A percentile compares a stretch with the other conserved stretches of the same genome.
Conservation (phyloP, 2,888 invertebrate genomes). For the Agrotis segetum region DNA sequence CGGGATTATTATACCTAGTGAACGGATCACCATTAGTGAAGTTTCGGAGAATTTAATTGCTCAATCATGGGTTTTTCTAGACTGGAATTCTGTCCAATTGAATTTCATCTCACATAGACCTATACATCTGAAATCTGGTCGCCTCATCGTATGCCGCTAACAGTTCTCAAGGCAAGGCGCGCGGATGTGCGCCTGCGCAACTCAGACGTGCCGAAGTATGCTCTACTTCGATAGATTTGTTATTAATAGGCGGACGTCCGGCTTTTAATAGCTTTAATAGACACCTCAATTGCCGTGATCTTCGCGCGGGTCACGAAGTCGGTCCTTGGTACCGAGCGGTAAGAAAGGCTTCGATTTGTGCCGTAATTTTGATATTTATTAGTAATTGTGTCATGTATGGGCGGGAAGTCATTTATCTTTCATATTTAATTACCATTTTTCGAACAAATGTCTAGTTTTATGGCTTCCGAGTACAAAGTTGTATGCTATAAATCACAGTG, state of each 20-base stretch:
- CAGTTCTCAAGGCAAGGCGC: slow-evolving; percentile 71
- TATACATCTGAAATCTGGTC: slow-evolving; percentile 51
- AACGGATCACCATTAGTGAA: not conserved
- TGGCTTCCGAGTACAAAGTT: slow-evolving; percentile 19
- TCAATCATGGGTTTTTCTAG: not conserved
- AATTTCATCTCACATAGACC: slow-evolving; percentile 35
- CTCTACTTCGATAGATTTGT: slow-evolving; percentile 64
- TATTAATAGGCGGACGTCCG: slow-evolving; percentile 65
- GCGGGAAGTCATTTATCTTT: slow-evolving; percentile 47
- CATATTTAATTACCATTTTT: slow-evolving; percentile 19
- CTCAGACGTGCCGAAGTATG: slow-evolving; percentile 51
- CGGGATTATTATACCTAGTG: too few relatives aligned
- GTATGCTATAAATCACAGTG: slow-evolving; percentile 12
- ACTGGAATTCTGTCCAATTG: slow-evolving; percentile 1
- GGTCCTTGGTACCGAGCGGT: slow-evolving; percentile 43
- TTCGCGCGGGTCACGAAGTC: slow-evolving; percentile 45
- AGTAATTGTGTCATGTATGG: slow-evolving; percentile 16
- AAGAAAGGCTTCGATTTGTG: slow-evolving; percentile 27
- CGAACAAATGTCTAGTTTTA: slow-evolving; percentile 12
- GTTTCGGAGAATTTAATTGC: slow-evolving; percentile 1
- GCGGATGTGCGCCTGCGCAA: slow-evolving; percentile 69
- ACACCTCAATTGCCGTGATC: slow-evolving; percentile 45
- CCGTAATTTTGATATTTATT: slow-evolving; percentile 32
- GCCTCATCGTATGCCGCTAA: slow-evolving; percentile 58
- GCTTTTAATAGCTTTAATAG: slow-evolving; percentile 50